Evolutionary conservation across 2,888 invertebrate genomes (phyloP).

Genomic region (Pyrocoelia pectoralis): DNA sequence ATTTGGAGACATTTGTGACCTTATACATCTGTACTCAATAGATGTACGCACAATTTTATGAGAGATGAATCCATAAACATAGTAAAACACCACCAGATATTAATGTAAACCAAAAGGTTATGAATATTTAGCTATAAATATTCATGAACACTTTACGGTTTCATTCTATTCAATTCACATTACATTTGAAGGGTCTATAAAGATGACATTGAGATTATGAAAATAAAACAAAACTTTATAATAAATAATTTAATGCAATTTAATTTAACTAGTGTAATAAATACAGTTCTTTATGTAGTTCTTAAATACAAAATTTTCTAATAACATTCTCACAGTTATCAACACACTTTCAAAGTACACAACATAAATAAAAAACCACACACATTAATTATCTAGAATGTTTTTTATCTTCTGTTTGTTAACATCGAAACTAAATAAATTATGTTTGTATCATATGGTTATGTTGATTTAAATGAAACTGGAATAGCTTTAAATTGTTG

Average conservation of each 20-base stretch:
- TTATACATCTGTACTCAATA: too few relatives aligned
- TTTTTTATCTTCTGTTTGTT: constrained; percentile 47
- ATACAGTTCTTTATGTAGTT: constrained; percentile 48
- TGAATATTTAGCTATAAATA: too few relatives aligned
- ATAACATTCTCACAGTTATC: constrained; percentile 41
- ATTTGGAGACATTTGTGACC: too few relatives aligned
- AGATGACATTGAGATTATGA: not conserved
- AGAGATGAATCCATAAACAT: too few relatives aligned
- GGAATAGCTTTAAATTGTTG: constrained; percentile 4
- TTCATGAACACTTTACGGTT: too few relatives aligned
- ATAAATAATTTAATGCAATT: constrained; percentile 56
- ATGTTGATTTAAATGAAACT: not conserved
- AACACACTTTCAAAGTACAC: constrained; percentile 43
- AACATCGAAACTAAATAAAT: constrained; percentile 36
- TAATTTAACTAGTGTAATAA: constrained; percentile 55
- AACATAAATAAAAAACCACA: constrained; percentile 50
- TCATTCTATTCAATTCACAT: too few relatives aligned
- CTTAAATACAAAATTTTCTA: constrained; percentile 33
- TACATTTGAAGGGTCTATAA: not conserved
- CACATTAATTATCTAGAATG: constrained; percentile 41
- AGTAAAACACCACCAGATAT: too few relatives aligned
- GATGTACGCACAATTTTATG: too few relatives aligned
- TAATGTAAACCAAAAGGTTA: too few relatives aligned
- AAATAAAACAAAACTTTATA: constrained; percentile 29
- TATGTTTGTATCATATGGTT: not conserved